These are phyloP conservation scores for Drosophila nasuta DNA, from an alignment of 1,140 invertebrate species.

Conservation along the genomic window DNA sequence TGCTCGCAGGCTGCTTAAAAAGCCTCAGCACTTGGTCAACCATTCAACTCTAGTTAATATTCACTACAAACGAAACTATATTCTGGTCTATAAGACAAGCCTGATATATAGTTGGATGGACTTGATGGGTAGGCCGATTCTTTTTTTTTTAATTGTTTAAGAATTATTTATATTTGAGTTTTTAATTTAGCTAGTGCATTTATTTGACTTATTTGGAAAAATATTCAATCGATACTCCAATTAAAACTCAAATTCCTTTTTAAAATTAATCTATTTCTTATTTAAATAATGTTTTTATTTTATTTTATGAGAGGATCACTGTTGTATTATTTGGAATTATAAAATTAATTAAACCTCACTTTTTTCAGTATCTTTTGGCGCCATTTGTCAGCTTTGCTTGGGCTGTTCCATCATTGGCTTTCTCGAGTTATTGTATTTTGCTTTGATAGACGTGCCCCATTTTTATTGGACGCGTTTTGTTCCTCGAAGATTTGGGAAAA, in stretches of 20 bases:
- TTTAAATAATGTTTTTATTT: too few relatives aligned
- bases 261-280: too few relatives aligned
- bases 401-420: conserved; percentile 90
- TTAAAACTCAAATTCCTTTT: too few relatives aligned
- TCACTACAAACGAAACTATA: conserved; percentile 42
- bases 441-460: conserved; percentile 85
- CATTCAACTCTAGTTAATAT: conserved; percentile 52
- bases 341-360: neutral
- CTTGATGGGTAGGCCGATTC: conserved; percentile 58
- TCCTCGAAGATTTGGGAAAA: neutral
- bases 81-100: conserved; percentile 68
- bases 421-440: conserved; percentile 89
- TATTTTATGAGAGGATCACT: too few relatives aligned
- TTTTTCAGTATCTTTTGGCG: conserved; percentile 88
- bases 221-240: too few relatives aligned
- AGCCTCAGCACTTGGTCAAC: neutral
- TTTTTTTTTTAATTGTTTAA: too few relatives aligned
- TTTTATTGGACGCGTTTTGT: conserved; percentile 38
- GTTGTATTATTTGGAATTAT: neutral
- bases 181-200: too few relatives aligned
- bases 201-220: too few relatives aligned
- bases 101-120: conserved; percentile 77
- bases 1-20: conserved; percentile 33
- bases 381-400: conserved; percentile 90
- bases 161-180: too few relatives aligned